These are phyloP conservation scores for Formica aserva DNA, from an alignment of 2,888 invertebrate genomes.

Conservation along the genomic window DNA sequence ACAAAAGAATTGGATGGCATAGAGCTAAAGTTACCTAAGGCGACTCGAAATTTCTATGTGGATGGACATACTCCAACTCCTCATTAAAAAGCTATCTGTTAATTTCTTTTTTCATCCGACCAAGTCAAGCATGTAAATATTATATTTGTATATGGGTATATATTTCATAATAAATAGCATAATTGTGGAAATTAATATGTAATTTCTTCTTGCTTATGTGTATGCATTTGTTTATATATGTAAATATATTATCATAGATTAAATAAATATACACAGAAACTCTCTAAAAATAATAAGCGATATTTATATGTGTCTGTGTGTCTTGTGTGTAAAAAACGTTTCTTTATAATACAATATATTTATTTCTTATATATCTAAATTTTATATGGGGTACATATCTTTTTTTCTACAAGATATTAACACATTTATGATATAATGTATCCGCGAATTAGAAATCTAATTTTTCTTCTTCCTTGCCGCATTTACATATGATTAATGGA, in stretches of 20 bases:
- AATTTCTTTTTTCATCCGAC: background rate
- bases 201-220: background rate
- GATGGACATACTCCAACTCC: constrained; percentile 98
- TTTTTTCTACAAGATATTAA: constrained; percentile 81
- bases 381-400: constrained; percentile 80
- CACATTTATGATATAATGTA: constrained; percentile 84
- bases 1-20: constrained; percentile 96
- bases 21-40: constrained; percentile 92
- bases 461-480: constrained; percentile 74
- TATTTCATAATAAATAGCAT: constrained; percentile 42
- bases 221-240: background rate
- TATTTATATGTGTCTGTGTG: constrained; percentile 50
- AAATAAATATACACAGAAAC: background rate
- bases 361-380: constrained; percentile 80
- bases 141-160: constrained; percentile 31
- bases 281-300: background rate
- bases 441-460: constrained; percentile 80
- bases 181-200: constrained; percentile 5
- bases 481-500: constrained; percentile 73
- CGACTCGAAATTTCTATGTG: constrained; percentile 98
- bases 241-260: background rate
- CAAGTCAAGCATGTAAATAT: constrained; percentile 59
- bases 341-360: constrained; percentile 82
- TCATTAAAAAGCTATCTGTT: constrained; percentile 88
- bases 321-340: constrained; percentile 58